Conservation (phyloP, 2,113 vertebrate genomes). For the Anas platyrhynchos region DNA sequence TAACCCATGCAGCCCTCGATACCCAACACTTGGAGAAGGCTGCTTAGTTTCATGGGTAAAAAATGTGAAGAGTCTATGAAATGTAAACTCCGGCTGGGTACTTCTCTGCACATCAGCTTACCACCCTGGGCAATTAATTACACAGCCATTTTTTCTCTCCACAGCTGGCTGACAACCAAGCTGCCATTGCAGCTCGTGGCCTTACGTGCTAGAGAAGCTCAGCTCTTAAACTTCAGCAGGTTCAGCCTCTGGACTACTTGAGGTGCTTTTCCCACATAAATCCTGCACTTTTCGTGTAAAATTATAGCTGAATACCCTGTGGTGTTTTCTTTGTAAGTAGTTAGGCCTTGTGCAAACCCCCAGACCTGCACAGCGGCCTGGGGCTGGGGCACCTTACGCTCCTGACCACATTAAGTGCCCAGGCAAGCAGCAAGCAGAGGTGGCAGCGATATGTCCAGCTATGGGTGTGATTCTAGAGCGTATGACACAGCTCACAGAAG, state of each 20-base stretch:
- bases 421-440: accelerated
- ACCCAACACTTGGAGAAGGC: not conserved
- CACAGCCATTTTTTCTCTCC: not conserved
- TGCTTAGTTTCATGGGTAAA: not conserved
- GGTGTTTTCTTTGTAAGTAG: not conserved
- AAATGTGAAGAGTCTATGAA: not conserved
- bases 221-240: not conserved
- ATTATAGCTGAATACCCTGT: not conserved
- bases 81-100: not conserved
- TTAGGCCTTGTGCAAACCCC: not conserved
- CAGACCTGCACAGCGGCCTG: not conserved
- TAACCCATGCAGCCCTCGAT: not conserved
- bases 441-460: not conserved
- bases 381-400: not conserved
- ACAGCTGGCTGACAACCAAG: not conserved
- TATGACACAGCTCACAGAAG: not conserved
- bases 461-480: not conserved
- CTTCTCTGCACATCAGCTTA: not conserved
- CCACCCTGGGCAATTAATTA: not conserved
- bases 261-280: not conserved
- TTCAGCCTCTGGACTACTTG: not conserved
- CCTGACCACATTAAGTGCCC: accelerated
- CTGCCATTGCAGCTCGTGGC: not conserved
- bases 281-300: not conserved
- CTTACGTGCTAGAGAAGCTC: accelerated